These are phyloP conservation scores for Unio delphinus DNA, from an alignment of 2,888 invertebrate species.

Conservation along the genomic window DNA sequence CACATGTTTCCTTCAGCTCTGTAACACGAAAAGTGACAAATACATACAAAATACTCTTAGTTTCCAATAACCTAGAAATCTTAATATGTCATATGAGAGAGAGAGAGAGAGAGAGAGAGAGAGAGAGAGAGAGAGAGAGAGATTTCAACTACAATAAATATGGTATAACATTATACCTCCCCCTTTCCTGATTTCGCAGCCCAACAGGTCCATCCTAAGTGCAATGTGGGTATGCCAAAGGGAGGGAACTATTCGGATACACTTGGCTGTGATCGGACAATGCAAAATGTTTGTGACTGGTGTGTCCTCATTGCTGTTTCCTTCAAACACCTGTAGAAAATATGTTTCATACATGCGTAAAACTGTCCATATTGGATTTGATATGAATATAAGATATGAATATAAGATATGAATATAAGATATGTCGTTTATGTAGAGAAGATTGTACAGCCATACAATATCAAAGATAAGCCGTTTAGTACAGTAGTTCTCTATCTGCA, in stretches of 20 bases:
- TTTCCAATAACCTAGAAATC: too few relatives aligned
- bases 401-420: too few relatives aligned
- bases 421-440: too few relatives aligned
- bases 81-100: background rate
- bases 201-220: constrained; percentile 43
- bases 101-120: too few relatives aligned
- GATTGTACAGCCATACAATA: too few relatives aligned
- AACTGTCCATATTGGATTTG: background rate
- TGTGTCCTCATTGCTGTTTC: constrained; percentile 38
- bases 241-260: constrained; percentile 38
- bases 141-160: background rate
- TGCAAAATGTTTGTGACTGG: constrained; percentile 32
- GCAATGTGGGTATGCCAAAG: constrained; percentile 40
- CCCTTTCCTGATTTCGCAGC: constrained; percentile 40
- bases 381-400: too few relatives aligned
- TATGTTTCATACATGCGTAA: background rate
- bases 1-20: too few relatives aligned
- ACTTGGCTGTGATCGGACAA: constrained; percentile 45
- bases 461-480: too few relatives aligned
- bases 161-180: background rate
- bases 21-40: too few relatives aligned
- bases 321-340: constrained; percentile 31
- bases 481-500: too few relatives aligned
- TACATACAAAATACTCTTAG: too few relatives aligned
- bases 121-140: too few relatives aligned